Conservation (phyloP, 2,113 vertebrate genomes). For the Formicarius rufipectus region DNA sequence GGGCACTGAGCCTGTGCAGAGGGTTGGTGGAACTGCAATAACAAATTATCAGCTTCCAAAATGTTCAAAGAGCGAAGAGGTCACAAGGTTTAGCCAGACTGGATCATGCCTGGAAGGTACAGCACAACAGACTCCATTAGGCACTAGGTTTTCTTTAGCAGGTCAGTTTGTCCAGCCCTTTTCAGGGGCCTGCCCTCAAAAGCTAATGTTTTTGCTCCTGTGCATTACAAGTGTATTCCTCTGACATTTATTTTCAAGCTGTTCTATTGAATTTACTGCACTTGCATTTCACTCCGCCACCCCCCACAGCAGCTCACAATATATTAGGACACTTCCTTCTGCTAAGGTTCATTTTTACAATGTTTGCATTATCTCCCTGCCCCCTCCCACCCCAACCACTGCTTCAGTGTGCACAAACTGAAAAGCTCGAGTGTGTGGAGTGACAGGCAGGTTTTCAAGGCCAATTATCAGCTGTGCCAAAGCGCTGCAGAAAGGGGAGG, state of each 20-base stretch:
- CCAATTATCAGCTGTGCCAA: constrained; percentile 25
- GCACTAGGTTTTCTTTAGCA: background rate
- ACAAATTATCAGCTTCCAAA: constrained; percentile 15
- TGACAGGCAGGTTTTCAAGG: background rate
- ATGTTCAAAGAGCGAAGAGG: background rate
- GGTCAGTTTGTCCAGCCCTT: background rate
- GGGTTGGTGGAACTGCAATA: background rate
- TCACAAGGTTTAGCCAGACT: constrained; percentile 6
- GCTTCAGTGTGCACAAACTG: background rate
- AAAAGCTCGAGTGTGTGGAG: background rate
- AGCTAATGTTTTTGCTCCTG: background rate
- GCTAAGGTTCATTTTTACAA: background rate
- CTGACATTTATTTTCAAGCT: background rate
- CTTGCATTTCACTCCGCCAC: background rate
- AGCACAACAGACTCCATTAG: background rate
- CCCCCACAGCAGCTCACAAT: background rate
- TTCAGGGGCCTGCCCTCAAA: background rate
- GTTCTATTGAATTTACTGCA: background rate
- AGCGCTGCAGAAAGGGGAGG: background rate
- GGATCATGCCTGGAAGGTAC: constrained; percentile 6
- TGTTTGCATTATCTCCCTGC: background rate
- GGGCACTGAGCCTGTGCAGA: background rate
- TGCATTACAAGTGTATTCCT: background rate
- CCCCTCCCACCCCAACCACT: background rate
- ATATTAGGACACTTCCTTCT: background rate